These are phyloP conservation scores for Odontomachus brunneus DNA, from an alignment of 1,140 invertebrate species.

Conservation along the genomic window DNA sequence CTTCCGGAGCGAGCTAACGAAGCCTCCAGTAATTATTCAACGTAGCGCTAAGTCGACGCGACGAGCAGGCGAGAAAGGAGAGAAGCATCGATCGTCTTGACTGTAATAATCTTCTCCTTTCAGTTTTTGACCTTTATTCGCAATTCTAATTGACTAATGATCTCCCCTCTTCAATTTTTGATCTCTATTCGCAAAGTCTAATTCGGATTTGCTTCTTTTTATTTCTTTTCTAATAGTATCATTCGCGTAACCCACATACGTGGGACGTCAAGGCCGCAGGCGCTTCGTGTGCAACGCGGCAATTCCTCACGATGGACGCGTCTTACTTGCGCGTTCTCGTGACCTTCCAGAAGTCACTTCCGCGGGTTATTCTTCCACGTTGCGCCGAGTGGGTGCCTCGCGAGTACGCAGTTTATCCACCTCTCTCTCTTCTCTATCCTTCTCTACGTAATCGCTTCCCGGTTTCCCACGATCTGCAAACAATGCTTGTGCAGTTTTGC, in stretches of 20 bases:
- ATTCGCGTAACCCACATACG: conserved; percentile 11
- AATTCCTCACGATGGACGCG: neutral
- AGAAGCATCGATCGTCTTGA: too few relatives aligned
- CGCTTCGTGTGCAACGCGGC: neutral
- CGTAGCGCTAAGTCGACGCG: too few relatives aligned
- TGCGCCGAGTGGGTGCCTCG: neutral
- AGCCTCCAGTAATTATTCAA: too few relatives aligned
- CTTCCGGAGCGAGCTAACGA: too few relatives aligned
- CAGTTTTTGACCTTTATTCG: too few relatives aligned
- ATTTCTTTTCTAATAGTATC: neutral
- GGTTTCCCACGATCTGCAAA: conserved; percentile 76
- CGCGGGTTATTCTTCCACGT: conserved; percentile 24
- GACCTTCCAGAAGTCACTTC: conserved; percentile 32
- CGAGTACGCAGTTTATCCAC: neutral
- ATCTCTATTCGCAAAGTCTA: neutral
- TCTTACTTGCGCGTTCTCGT: conserved; percentile 36
- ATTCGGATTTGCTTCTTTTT: neutral
- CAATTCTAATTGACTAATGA: too few relatives aligned
- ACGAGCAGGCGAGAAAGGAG: too few relatives aligned
- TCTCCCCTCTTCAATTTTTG: too few relatives aligned
- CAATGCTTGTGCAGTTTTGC: conserved; percentile 67
- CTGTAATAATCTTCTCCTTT: too few relatives aligned
- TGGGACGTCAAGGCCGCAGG: neutral
- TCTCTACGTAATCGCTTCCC: conserved; percentile 66
- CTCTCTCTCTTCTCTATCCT: neutral